Evolutionary conservation across 2,797 vertebrate genomes (phyloP).

Genomic region (Sebastes kiyomatsui): DNA sequence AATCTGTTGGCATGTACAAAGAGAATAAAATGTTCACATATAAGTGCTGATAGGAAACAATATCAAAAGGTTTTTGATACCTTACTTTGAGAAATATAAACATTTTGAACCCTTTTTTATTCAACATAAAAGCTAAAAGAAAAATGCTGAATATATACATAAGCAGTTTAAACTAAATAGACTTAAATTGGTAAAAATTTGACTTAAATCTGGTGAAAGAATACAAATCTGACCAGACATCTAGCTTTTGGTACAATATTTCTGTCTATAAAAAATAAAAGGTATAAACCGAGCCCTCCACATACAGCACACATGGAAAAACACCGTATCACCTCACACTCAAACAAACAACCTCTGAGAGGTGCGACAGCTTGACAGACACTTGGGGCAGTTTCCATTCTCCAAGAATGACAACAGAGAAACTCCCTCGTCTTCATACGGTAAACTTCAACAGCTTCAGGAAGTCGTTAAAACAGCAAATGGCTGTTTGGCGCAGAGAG

Average conservation of each 20-base stretch:
- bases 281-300: background rate
- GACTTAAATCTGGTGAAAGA: background rate
- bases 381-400: conserved; percentile 19
- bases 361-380: conserved; percentile 11
- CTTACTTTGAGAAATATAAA: background rate
- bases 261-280: background rate
- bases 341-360: background rate
- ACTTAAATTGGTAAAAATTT: background rate
- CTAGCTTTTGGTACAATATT: background rate
- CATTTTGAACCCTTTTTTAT: background rate
- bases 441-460: conserved; percentile 32
- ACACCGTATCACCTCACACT: background rate
- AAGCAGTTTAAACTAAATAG: background rate
- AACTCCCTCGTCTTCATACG: background rate
- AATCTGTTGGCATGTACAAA: background rate
- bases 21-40: background rate
- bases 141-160: background rate
- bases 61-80: background rate
- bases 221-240: background rate
- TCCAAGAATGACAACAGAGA: conserved; percentile 44
- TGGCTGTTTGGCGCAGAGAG: background rate
- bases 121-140: background rate
- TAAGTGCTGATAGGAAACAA: background rate
- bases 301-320: background rate
- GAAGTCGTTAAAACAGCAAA: conserved; percentile 31